Conservation (phyloP, 2,797 vertebrate genomes). For the Atherinosoma microstoma region DNA sequence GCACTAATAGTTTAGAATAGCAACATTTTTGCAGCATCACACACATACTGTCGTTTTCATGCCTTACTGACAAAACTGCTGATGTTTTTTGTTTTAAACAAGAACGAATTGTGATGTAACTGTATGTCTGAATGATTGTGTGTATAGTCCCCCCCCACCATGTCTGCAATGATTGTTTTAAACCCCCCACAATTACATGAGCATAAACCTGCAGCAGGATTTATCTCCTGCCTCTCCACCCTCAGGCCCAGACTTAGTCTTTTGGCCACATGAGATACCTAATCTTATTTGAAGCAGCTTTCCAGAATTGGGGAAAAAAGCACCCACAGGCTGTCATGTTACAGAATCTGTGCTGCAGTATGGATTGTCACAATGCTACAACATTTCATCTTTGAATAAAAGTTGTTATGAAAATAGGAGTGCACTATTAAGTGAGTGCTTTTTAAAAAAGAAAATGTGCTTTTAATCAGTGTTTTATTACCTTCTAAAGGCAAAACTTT, state of each 20-base stretch:
- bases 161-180: constrained; percentile 29
- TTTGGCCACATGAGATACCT: constrained; percentile 26
- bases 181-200: constrained; percentile 19
- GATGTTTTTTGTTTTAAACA: background rate
- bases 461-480: background rate
- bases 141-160: background rate
- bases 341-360: background rate
- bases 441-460: background rate
- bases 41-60: background rate
- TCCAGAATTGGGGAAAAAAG: constrained; percentile 13
- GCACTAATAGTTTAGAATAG: background rate
- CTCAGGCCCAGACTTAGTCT: constrained; percentile 28
- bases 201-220: constrained; percentile 13
- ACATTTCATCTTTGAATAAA: constrained; percentile 1
- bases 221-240: constrained; percentile 23
- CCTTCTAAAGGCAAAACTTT: background rate
- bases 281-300: constrained; percentile 46
- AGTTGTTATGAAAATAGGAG: background rate
- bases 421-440: background rate
- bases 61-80: background rate
- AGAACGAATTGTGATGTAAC: background rate
- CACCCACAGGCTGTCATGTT: constrained; percentile 4
- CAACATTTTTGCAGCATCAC: background rate
- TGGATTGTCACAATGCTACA: background rate
- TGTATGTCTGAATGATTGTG: background rate